A percentile compares a stretch with the other conserved stretches of the same genome.
These are phyloP conservation scores for Saccostrea echinata DNA, from an alignment of 1,140 invertebrate species.

Conservation along the genomic window DNA sequence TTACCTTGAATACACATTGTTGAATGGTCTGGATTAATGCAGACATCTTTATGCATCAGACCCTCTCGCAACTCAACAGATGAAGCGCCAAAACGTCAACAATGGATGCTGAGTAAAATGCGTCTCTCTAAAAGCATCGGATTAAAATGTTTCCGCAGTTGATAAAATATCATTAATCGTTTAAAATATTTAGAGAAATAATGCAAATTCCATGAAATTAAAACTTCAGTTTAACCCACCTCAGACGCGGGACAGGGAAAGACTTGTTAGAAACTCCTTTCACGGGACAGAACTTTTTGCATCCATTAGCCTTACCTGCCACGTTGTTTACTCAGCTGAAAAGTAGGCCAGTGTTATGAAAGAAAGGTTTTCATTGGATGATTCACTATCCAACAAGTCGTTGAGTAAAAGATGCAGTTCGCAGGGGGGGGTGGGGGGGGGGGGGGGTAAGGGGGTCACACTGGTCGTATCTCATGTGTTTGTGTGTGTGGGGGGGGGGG, in stretches of 20 bases:
- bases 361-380: neutral
- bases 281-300: neutral
- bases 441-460: too few species aligned
- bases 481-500: too few species aligned
- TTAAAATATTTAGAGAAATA: neutral
- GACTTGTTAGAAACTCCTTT: neutral
- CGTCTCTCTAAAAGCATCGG: neutral
- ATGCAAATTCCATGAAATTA: neutral
- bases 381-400: neutral
- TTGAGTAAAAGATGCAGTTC: too few species aligned
- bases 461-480: too few species aligned
- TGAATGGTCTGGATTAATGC: neutral
- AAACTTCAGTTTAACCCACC: neutral
- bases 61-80: neutral
- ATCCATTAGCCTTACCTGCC: neutral
- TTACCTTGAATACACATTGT: conserved; percentile 15
- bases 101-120: neutral
- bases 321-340: conserved; percentile 27
- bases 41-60: conserved; percentile 2
- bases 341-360: conserved; percentile 17
- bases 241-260: neutral
- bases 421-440: too few species aligned
- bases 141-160: neutral
- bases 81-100: conserved; percentile 15
- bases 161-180: neutral